phyloP scores from a whole-genome alignment of 2,888 invertebrate species.

The Willowsia nigromaculata region DNA sequence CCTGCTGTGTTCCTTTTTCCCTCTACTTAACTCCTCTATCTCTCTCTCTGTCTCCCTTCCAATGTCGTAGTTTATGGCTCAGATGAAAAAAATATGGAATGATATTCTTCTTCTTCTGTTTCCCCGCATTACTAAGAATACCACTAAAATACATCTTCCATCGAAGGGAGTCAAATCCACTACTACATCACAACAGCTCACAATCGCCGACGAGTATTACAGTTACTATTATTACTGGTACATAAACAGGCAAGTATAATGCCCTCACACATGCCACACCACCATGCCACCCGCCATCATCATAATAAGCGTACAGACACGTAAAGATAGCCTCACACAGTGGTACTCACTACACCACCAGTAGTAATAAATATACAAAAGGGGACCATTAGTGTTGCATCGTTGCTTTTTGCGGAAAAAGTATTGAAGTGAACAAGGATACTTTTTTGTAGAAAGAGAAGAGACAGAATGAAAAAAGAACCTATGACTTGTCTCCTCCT shows the following conservation, averaged over 20 bases:
- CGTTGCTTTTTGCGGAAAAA: slow-evolving; percentile 53
- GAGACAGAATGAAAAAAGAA: slow-evolving; percentile 19
- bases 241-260: neutral
- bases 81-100: slow-evolving; percentile 29
- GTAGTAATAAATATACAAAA: slow-evolving; percentile 33
- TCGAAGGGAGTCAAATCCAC: slow-evolving; percentile 22
- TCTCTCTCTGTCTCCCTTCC: neutral
- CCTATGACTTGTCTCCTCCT: neutral
- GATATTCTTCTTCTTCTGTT: neutral
- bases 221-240: slow-evolving; percentile 19
- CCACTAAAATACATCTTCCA: slow-evolving; percentile 40
- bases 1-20: slow-evolving; percentile 3
- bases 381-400: slow-evolving; percentile 64
- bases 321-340: neutral
- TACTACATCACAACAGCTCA: neutral
- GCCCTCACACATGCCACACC: neutral
- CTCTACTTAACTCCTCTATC: neutral
- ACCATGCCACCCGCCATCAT: neutral
- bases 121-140: neutral
- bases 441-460: slow-evolving; percentile 15
- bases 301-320: neutral
- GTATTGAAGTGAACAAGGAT: slow-evolving; percentile 42
- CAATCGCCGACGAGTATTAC: slow-evolving; percentile 5
- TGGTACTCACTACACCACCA: neutral
- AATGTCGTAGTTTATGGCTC: slow-evolving; percentile 1